Percentiles rank a stretch among this genome's conserved stretches.
Evolutionary conservation across 1,140 invertebrate genomes (phyloP).

Genomic region (Hestina assimilis): DNA sequence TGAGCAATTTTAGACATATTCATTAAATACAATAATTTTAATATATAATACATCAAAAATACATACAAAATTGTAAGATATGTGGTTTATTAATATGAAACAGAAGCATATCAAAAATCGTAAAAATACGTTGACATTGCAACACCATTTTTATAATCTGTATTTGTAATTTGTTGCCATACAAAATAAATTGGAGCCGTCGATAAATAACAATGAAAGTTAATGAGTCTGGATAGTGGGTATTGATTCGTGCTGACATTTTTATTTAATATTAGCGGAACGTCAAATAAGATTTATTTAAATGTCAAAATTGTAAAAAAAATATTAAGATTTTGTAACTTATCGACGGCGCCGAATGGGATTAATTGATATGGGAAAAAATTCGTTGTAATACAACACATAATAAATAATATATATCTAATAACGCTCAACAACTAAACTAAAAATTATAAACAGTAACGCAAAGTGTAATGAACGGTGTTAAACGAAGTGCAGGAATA

Average conservation of each 20-base stretch:
- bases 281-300: too few relatives aligned
- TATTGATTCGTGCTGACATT: too few relatives aligned
- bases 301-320: too few relatives aligned
- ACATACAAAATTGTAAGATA: constrained; percentile 21
- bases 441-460: constrained; percentile 47
- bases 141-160: neutral
- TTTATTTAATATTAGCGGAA: too few relatives aligned
- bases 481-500: too few relatives aligned
- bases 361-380: constrained; percentile 20
- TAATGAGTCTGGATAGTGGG: too few relatives aligned
- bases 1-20: constrained; percentile 39
- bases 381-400: constrained; percentile 60
- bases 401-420: constrained; percentile 72
- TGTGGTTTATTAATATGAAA: constrained; percentile 17
- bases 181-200: too few relatives aligned
- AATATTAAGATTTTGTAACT: too few relatives aligned
- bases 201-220: too few relatives aligned
- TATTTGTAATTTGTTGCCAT: neutral
- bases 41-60: constrained; percentile 25
- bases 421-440: constrained; percentile 70
- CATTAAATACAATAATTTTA: constrained; percentile 17
- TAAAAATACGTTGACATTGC: neutral
- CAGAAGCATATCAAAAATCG: neutral
- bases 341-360: constrained; percentile 2
- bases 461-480: constrained; percentile 19